Evolutionary conservation across 2,113 vertebrate species (phyloP).

Genomic region (Hyla sarda): DNA sequence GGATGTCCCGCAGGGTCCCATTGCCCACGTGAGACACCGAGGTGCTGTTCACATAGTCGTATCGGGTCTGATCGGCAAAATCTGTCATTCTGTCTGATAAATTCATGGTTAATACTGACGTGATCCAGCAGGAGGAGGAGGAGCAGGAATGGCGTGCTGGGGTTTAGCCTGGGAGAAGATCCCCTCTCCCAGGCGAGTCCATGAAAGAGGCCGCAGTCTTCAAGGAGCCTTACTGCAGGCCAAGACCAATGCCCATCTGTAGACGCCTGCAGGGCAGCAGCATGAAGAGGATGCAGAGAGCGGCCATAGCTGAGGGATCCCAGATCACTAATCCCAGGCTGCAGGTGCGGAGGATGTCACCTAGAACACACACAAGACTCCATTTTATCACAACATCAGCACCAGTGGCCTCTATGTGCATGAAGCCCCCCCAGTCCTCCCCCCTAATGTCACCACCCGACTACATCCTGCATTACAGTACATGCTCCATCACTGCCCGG

Average conservation of each 20-base stretch:
- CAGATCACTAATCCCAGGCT: background rate
- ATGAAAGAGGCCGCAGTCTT: slow-evolving; percentile 58
- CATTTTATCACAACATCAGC: slow-evolving; percentile 11
- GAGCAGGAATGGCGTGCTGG: background rate
- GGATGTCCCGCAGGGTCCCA: slow-evolving; percentile 69
- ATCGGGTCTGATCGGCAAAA: slow-evolving; percentile 68
- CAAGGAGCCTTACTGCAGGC: slow-evolving; percentile 49
- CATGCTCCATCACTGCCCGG: background rate
- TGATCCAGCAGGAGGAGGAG: background rate
- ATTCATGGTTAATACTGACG: slow-evolving; percentile 79
- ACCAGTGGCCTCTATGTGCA: slow-evolving; percentile 13
- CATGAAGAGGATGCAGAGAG: background rate
- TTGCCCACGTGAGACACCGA: slow-evolving; percentile 61
- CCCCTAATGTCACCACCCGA: background rate
- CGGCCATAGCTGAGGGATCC: background rate
- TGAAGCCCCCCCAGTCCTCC: background rate
- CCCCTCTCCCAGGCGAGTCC: slow-evolving; percentile 22
- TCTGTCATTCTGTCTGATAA: slow-evolving; percentile 74
- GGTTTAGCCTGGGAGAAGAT: slow-evolving; percentile 5
- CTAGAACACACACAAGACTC: slow-evolving; percentile 5
- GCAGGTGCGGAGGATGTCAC: too few relatives aligned
- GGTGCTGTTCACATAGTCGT: slow-evolving; percentile 56
- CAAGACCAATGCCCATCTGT: slow-evolving; percentile 51
- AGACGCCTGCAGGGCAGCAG: slow-evolving; percentile 57
- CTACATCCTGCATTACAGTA: too few relatives aligned